Conservation (phyloP, 2,113 vertebrate genomes). For the Bambusicola thoracicus region DNA sequence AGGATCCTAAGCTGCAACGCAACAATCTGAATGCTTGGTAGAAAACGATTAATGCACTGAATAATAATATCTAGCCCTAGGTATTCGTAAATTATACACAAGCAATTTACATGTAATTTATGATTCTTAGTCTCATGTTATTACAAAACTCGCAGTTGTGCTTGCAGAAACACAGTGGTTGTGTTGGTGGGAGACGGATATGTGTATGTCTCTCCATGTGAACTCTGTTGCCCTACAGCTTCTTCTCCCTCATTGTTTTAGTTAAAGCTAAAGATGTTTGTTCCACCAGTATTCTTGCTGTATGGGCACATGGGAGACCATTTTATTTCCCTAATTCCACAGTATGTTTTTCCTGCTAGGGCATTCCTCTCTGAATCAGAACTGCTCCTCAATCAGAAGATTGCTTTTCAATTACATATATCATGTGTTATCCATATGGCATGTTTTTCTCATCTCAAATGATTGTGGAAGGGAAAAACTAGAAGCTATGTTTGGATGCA, state of each 20-base stretch:
- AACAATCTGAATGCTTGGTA: not conserved
- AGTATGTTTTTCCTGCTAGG: not conserved
- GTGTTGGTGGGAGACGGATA: not conserved
- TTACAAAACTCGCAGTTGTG: constrained; percentile 23
- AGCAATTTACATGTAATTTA: constrained; percentile 62
- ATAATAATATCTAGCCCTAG: constrained; percentile 65
- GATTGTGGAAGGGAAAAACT: not conserved
- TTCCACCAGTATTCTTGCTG: not conserved
- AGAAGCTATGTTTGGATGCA: not conserved
- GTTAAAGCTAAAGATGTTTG: not conserved
- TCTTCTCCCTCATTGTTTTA: not conserved
- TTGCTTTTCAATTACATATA: not conserved
- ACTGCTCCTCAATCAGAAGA: not conserved
- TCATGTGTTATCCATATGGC: not conserved
- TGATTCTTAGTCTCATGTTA: constrained; percentile 25
- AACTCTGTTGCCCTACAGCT: not conserved
- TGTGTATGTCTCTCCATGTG: not conserved
- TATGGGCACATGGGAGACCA: not conserved
- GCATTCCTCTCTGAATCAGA: not conserved
- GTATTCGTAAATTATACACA: constrained; percentile 61
- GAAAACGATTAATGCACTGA: constrained; percentile 46
- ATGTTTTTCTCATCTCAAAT: no score
- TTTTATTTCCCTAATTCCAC: not conserved
- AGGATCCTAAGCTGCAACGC: not conserved
- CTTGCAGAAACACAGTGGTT: accelerated